Evolutionary conservation across 2,888 invertebrate species (phyloP).

Genomic region (Antitype chi): DNA sequence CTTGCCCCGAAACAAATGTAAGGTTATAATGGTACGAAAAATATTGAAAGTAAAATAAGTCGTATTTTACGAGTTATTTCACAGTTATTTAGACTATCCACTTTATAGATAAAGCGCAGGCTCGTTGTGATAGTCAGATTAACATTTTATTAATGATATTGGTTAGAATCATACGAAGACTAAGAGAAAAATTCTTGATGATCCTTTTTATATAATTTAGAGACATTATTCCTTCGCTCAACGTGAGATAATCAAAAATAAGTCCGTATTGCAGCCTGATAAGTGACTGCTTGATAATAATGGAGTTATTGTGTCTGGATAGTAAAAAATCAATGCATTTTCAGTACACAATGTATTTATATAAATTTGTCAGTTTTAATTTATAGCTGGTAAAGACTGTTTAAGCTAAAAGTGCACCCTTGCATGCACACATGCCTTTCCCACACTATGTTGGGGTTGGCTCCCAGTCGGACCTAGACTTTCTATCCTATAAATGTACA

Average conservation of each 20-base stretch:
- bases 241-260: neutral
- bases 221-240: neutral
- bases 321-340: neutral
- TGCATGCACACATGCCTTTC: neutral
- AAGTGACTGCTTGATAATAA: neutral
- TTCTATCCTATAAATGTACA: neutral
- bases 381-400: neutral
- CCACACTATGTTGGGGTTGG: neutral
- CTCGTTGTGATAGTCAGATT: neutral
- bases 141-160: neutral
- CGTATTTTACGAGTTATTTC: neutral
- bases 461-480: neutral
- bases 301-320: neutral
- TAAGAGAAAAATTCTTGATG: neutral
- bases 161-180: neutral
- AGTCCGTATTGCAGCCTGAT: no score
- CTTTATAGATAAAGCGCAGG: neutral
- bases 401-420: neutral
- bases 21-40: constrained; percentile 58
- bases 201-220: neutral
- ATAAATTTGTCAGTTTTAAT: neutral
- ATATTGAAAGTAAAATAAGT: neutral
- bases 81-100: neutral
- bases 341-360: neutral
- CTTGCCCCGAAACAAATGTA: constrained; percentile 12